A percentile compares a stretch with the other conserved stretches of the same genome.
phyloP scores from a whole-genome alignment of 2,888 invertebrate genomes.

The Chirona hameri region DNA sequence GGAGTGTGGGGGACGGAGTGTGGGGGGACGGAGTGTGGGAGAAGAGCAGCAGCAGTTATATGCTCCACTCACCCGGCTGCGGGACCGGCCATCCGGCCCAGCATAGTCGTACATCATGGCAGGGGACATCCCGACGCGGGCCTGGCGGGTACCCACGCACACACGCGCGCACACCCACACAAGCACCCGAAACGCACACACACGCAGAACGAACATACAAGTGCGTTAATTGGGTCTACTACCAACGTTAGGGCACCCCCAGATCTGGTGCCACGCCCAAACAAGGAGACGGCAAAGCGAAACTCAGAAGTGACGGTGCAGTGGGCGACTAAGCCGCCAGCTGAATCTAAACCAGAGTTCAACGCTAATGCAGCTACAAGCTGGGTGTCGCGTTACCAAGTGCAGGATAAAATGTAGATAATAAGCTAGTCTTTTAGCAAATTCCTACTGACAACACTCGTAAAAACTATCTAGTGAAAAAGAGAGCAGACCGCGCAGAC shows the following conservation, averaged over 20 bases:
- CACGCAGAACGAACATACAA: conserved; percentile 11
- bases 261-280: background rate
- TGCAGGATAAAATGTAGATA: too few species aligned
- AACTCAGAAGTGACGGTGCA: background rate
- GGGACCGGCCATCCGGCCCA: background rate
- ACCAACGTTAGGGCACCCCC: background rate
- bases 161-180: conserved; percentile 28
- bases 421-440: too few species aligned
- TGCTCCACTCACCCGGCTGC: background rate
- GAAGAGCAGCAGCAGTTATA: too few species aligned
- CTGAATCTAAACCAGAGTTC: background rate
- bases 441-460: too few species aligned
- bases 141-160: conserved; percentile 57
- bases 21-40: too few species aligned
- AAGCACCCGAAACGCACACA: conserved; percentile 28
- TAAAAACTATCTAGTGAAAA: too few species aligned
- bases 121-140: conserved; percentile 86
- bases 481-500: too few species aligned
- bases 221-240: background rate
- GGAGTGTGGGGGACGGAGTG: too few species aligned
- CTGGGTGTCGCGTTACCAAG: too few species aligned
- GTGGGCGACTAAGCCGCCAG: background rate
- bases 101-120: conserved; percentile 65
- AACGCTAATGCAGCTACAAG: too few species aligned
- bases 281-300: background rate